Conservation (phyloP, 2,113 vertebrate species). For the Camelus bactrianus region DNA sequence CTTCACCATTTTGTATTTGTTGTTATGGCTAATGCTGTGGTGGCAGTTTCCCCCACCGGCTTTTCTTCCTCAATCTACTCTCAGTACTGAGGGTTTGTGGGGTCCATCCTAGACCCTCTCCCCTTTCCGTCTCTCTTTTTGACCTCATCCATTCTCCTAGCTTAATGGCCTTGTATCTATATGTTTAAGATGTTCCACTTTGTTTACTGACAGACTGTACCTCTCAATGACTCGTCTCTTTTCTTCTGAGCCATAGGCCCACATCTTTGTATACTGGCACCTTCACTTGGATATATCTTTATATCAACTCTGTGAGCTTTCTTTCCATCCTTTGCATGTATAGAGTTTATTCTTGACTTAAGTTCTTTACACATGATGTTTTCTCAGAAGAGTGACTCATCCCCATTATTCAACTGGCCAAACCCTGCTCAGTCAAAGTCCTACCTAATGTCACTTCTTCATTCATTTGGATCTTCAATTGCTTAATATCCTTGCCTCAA, state of each 20-base stretch:
- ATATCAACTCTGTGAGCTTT: background rate
- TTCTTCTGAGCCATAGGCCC: background rate
- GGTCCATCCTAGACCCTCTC: background rate
- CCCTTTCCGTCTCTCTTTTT: background rate
- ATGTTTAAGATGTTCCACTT: background rate
- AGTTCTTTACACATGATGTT: background rate
- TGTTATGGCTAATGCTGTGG: background rate
- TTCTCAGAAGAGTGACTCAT: background rate
- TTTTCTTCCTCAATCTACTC: background rate
- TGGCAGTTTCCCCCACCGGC: background rate
- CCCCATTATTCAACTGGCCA: background rate
- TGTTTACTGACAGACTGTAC: background rate
- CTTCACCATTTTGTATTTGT: background rate
- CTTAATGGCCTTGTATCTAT: background rate
- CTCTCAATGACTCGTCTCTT: background rate
- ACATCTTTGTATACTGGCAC: background rate
- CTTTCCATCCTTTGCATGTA: background rate
- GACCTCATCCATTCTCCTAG: background rate
- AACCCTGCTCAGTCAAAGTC: background rate
- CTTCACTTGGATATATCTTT: background rate
- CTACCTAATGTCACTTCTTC: background rate
- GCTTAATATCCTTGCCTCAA: background rate
- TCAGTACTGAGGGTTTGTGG: background rate
- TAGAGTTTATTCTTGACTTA: background rate
- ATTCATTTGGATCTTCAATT: background rate